Percentiles rank a stretch among this genome's conserved stretches.
phyloP scores from a whole-genome alignment of 1,140 invertebrate species.

The Monochamus saltuarius region DNA sequence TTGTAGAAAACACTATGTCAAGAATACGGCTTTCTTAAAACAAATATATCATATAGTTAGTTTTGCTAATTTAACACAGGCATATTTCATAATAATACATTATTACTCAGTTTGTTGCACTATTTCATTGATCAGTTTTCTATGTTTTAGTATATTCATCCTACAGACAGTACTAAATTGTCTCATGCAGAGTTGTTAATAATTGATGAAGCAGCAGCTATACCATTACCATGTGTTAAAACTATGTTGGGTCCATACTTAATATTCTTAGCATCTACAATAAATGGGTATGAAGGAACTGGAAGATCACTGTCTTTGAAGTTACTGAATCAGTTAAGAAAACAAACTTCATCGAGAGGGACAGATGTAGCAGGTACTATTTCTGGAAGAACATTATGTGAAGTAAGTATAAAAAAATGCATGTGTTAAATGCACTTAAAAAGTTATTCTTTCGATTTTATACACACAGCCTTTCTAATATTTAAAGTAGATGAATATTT shows the following conservation, averaged over 20 bases:
- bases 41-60: no score
- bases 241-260: constrained; percentile 90
- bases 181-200: constrained; percentile 93
- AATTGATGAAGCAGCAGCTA: constrained; percentile 99
- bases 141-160: constrained; percentile 84
- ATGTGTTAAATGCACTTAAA: no score
- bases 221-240: constrained; percentile 92
- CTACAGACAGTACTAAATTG: constrained; percentile 84
- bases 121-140: no score
- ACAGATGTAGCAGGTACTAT: constrained; percentile 53
- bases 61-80: no score
- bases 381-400: constrained; percentile 56
- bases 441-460: no score
- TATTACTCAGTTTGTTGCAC: no score
- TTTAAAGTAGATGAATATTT: no score
- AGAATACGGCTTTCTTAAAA: no score
- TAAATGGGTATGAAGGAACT: constrained; percentile 99
- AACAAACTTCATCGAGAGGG: constrained; percentile 57
- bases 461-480: no score
- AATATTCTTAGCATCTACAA: constrained; percentile 95
- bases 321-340: constrained; percentile 84
- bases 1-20: no score
- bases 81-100: no score
- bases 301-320: constrained; percentile 95
- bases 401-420: constrained; percentile 51